A percentile compares a stretch with the other conserved stretches of the same genome.
phyloP scores from a whole-genome alignment of 2,888 invertebrate species.

The Xestia c-nigrum region DNA sequence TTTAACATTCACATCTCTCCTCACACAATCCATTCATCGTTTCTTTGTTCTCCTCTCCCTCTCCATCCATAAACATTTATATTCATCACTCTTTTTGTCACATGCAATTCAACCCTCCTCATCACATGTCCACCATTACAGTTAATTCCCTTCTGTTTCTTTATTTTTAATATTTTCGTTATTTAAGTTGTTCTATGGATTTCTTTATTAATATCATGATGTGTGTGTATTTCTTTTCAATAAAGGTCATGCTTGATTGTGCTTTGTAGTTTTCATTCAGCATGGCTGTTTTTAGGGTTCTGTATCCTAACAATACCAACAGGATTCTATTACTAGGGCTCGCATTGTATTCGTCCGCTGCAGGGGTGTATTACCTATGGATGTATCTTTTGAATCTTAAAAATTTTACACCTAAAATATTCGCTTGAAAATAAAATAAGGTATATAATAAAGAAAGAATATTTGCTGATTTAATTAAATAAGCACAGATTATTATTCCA shows the following conservation, averaged over 20 bases:
- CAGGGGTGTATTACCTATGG: not conserved
- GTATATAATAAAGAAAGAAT: too few relatives aligned
- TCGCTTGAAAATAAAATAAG: not conserved
- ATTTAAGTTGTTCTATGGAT: not conserved
- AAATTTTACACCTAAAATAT: not conserved
- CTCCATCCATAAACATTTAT: too few relatives aligned
- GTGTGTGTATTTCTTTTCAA: not conserved
- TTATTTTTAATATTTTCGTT: not conserved
- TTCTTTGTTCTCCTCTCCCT: too few relatives aligned
- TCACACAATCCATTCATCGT: too few relatives aligned
- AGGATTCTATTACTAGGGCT: too few relatives aligned
- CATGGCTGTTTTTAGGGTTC: not conserved
- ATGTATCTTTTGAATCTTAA: not conserved
- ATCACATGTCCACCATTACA: too few relatives aligned
- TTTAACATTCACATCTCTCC: too few relatives aligned
- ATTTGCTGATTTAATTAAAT: too few relatives aligned
- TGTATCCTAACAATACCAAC: not conserved
- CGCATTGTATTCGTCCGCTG: not conserved
- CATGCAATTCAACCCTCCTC: too few relatives aligned
- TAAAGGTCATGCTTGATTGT: conserved; percentile 2
- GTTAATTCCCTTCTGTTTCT: not conserved
- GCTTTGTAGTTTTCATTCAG: not conserved
- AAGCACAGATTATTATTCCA: too few relatives aligned
- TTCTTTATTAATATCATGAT: not conserved
- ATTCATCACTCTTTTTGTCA: too few relatives aligned